Conservation (phyloP, 2,797 vertebrate species). For the Pseudocheirus occidentalis region DNA sequence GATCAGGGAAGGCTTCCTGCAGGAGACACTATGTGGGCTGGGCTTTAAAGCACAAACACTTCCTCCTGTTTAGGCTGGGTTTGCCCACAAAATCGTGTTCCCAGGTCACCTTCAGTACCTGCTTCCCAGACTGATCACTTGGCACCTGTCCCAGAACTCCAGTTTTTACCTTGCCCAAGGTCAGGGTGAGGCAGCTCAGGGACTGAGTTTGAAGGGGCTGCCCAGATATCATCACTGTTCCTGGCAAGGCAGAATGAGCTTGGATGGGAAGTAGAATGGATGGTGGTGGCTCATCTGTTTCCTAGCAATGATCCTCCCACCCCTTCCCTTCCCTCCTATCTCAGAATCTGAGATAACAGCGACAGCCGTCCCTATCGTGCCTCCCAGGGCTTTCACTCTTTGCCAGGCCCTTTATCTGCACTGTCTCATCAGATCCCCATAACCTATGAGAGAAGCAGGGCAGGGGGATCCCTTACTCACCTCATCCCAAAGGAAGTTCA, state of each 20-base stretch:
- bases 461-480: not conserved
- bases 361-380: not conserved
- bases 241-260: not conserved
- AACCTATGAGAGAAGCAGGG: not conserved
- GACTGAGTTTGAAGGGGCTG: not conserved
- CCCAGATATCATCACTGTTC: not conserved
- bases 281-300: not conserved
- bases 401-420: not conserved
- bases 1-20: slow-evolving; percentile 7
- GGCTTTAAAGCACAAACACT: not conserved
- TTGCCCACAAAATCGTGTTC: slow-evolving; percentile 15
- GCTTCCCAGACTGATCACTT: not conserved
- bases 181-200: not conserved
- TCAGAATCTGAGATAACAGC: not conserved
- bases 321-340: not conserved
- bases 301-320: not conserved
- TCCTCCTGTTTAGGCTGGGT: not conserved
- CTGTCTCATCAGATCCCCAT: not conserved
- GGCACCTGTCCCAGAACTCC: slow-evolving; percentile 45
- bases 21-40: not conserved
- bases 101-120: slow-evolving; percentile 62
- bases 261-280: not conserved
- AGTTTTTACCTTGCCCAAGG: not conserved
- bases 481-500: not conserved
- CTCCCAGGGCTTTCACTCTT: not conserved